Base-by-base conservation (phyloP, 2,888 invertebrate species). In the Dorcus hopei region DNA sequence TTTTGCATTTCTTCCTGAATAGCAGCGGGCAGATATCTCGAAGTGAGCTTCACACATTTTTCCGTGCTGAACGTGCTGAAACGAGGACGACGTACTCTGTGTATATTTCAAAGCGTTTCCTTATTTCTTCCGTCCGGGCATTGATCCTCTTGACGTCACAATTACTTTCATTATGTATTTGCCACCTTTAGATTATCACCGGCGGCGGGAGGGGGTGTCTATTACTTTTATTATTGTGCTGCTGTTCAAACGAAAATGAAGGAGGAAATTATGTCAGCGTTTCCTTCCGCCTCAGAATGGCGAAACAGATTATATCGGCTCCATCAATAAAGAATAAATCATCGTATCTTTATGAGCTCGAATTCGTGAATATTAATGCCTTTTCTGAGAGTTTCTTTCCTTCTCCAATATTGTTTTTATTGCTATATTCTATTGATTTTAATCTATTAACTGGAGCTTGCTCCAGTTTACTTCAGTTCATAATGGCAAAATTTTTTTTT, bases 101-200 rank as follows among this genome's bases (percentile, higher is more conserved):
- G 68, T 69, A 70, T 72, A 67, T 68, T 70, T 65, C 60, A 63
- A 61, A 63, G 67, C 68, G 68, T 69, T 70, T 70, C 69, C 69
- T 69, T 70, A 70, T 70, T 72, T 69, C 69, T 70, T 72, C 68
- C 69, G 67, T 61, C 61, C 64, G 61, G 59, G 63, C 67, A 68
- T 67, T 68, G 67, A 68, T 68, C 66, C 61, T 53, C 58, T 53
- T 57, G 52, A 53, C 55, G 60, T 57, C 65, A 61, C 50, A 49
- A 59, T 50, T 54, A 57, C 57, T 59, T 60, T 64, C 64, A 65
- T 64, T 65, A 65, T 62, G 55, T 49, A 42, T 57, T 58, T 60
- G 65, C 54, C 62, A 64, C 53, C 60, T 61, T 9, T 54, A 49
- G 48, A 43, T 45, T 45, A 45, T 45, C 45, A 19, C 9, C n/a